Base-by-base conservation (phyloP, 1,140 invertebrate species). In the Phocides pigmalion region DNA sequence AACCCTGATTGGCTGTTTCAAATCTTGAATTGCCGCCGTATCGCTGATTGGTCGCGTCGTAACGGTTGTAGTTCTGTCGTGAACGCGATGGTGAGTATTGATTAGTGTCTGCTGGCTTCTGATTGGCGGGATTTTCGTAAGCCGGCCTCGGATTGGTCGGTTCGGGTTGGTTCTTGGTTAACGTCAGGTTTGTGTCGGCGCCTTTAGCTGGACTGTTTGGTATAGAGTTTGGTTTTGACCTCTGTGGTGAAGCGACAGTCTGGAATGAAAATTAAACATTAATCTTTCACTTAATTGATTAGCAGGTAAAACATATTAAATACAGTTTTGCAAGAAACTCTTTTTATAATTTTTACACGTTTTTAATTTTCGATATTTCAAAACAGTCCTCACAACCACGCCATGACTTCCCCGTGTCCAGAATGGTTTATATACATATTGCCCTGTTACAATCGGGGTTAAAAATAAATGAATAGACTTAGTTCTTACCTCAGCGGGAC, bases 71-170 rank as follows among this genome's bases (percentile, higher is more conserved):
- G 11, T 46, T 46, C 12, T 4, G 42, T 14, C 46, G 2, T 15
- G 46, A 28, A 8, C 46, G 46, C 2, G 20, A 28, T 12, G 46
- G 46, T 25, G 46, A 49, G 17, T 49, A 49, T 39, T 54, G 63
- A 32, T 50, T 37, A 35, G 28, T n/a, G 19, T 44, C 37, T 2
- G 11, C 53, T 12, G 47, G 8, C 20, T 61, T 64, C 41, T 77
- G 76, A 81, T 75, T 80, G 72, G 73, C 32, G 35, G 70, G 53
- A 17, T 69, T 53, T 15, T 49, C 51, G 8, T 74, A 64, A 17
- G 19, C 44, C 15, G 46, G 44, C 22, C 62, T 74, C 46, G 73
- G 72, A 72, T 72, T 76, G 65, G 70, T 51, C 41, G 68, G 0
- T 15, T 49, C 47, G 5, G 49, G 20, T 25, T 39, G 41, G 20